Evolutionary conservation across 2,888 invertebrate species (phyloP), one percentile per base, ranked within the genome.

Genomic region (Frankliniella intonsa): DNA sequence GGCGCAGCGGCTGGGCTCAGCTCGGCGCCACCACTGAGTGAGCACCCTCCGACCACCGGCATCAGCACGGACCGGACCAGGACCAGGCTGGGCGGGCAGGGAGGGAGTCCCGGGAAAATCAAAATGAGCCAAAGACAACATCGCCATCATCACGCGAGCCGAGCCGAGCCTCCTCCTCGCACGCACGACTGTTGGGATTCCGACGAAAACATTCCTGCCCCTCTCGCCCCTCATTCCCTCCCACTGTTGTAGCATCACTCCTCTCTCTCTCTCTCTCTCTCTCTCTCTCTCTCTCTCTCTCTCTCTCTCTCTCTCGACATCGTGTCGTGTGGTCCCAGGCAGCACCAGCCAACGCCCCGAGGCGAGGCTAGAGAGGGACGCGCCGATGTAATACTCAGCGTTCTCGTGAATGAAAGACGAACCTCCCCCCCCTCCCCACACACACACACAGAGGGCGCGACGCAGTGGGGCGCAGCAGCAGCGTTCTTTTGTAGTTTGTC

Each of bases 401-500:
- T 76, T 76, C 69, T 25, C 22, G 25, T 76, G 69, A 76, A 76
- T 76, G 69, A 76, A 76, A 76, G 69, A n/a, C 69, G 69, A 76
- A 25, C 69, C 69, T 9, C 69, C n/a, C 69, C 38, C 38, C 38
- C 38, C 38, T 38, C 38, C 38, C 38, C 38, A 38, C 38, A 38
- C 38, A 38, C 38, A 38, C 38, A 38, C 38, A 38, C 38, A 38
- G 38, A 38, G 38, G 38, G 38, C 38, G 38, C 38, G 62, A 25
- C 25, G 69, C 25, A 12, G 69, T 7, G 25, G 22, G 22, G 22
- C 69, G 69, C 22, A 9, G 25, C 69, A 10, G 69, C 10, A 25
- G 69, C 69, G 69, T 76, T 76, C 69, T 76, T 76, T 76, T 76
- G 69, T 76, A 76, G 22, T 76, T 76, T 76, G 69, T 76, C 69